phyloP scores from a whole-genome alignment of 2,888 invertebrate genomes.

The Yponomeuta evonymella region DNA sequence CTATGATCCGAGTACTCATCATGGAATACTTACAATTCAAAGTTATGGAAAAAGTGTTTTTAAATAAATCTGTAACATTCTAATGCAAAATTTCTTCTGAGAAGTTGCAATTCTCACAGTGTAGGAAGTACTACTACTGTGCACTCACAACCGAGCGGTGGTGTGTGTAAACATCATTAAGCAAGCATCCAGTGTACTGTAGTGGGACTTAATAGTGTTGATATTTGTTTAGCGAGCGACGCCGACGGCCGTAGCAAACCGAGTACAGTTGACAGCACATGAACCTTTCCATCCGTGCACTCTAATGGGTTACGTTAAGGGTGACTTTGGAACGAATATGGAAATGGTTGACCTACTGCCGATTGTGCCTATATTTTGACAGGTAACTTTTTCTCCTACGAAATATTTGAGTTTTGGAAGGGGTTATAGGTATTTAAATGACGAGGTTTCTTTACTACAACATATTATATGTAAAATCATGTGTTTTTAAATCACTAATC shows the following conservation, averaged over 20 bases:
- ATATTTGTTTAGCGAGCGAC: constrained; percentile 8
- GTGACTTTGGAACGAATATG: too few species aligned
- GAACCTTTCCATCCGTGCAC: not conserved
- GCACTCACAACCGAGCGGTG: not conserved
- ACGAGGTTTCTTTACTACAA: too few species aligned
- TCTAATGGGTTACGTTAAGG: too few species aligned
- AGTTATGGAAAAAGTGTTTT: too few species aligned
- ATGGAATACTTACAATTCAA: too few species aligned
- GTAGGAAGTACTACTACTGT: not conserved
- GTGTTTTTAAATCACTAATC: too few species aligned
- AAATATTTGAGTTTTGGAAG: not conserved
- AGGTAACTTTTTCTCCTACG: not conserved
- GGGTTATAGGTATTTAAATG: not conserved
- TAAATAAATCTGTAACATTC: too few species aligned
- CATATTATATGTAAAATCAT: too few species aligned
- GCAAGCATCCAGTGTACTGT: constrained; percentile 22
- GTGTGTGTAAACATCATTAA: constrained; percentile 59
- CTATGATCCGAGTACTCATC: too few species aligned
- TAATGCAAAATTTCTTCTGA: not conserved
- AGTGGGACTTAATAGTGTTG: constrained; percentile 13
- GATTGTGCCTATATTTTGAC: too few species aligned
- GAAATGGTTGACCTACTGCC: too few species aligned
- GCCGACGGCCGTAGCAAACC: not conserved
- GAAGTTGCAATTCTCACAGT: not conserved
- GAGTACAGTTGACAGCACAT: not conserved